Percentiles rank a stretch among this genome's conserved stretches.
Evolutionary conservation across 2,797 vertebrate species (phyloP).

Genomic region (Trematomus bernacchii): DNA sequence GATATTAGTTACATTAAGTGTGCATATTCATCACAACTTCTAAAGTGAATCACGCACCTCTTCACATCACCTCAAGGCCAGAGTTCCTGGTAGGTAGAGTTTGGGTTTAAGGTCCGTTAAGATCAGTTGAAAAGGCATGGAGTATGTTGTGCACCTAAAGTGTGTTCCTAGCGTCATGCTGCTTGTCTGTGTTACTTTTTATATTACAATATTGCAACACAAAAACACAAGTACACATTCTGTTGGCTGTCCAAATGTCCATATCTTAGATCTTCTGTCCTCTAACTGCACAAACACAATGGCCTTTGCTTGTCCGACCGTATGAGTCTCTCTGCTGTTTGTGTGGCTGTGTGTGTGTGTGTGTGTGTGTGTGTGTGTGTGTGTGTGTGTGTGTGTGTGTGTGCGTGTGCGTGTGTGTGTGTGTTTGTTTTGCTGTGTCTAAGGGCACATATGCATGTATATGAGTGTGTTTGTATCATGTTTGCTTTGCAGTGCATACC

Average conservation of each 20-base stretch:
- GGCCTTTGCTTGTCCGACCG: constrained; percentile 34
- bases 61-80: constrained; percentile 1
- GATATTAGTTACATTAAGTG: too few species aligned
- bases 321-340: constrained; percentile 42
- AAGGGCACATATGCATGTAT: constrained; percentile 1
- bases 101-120: neutral
- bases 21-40: too few species aligned
- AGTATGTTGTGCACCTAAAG: constrained; percentile 30
- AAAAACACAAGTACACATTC: constrained; percentile 16
- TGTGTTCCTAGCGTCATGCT: constrained; percentile 20
- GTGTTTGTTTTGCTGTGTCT: neutral
- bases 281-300: constrained; percentile 47
- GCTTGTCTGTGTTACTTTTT: constrained; percentile 46
- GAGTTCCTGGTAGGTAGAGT: neutral
- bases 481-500: neutral
- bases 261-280: constrained; percentile 66
- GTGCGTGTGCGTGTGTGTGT: too few species aligned
- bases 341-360: constrained; percentile 11
- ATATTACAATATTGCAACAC: constrained; percentile 17
- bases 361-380: constrained; percentile 1
- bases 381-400: too few species aligned
- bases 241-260: constrained; percentile 48
- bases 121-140: constrained; percentile 21
- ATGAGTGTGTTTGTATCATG: constrained; percentile 9
- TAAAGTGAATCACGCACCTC: neutral